Evolutionary conservation across 2,888 invertebrate species (phyloP).

Genomic region (Stenotaenia linearis): DNA sequence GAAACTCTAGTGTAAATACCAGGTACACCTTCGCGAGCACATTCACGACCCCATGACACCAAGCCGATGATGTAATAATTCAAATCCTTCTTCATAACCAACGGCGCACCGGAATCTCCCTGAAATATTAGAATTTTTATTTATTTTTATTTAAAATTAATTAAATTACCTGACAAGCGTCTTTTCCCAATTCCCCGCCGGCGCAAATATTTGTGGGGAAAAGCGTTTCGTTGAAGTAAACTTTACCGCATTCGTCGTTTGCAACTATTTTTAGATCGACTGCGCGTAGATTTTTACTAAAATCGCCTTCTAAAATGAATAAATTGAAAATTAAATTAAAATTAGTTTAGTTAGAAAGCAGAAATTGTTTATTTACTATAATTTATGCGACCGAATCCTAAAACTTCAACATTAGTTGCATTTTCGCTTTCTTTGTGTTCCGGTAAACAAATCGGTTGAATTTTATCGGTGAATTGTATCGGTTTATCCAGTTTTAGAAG

Average conservation of each 20-base stretch:
- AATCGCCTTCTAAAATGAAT: background rate
- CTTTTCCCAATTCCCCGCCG: background rate
- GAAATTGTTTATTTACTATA: background rate
- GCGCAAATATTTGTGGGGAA: background rate
- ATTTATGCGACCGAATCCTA: background rate
- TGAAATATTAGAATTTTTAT: background rate
- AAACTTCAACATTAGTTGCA: background rate
- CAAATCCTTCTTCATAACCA: background rate
- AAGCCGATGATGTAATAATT: background rate
- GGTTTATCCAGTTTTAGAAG: background rate
- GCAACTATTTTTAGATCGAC: background rate
- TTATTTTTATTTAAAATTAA: background rate
- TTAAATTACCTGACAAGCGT: background rate
- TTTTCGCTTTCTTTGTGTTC: too few species aligned
- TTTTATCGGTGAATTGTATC: background rate
- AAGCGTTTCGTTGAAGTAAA: background rate
- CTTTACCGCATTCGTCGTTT: background rate
- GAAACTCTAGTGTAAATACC: background rate
- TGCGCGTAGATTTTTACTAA: background rate
- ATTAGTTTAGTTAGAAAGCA: background rate
- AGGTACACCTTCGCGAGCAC: background rate
- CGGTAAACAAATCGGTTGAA: conserved; percentile 14
- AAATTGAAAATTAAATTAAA: background rate
- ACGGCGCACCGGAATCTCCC: background rate
- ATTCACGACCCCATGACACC: background rate